Evolutionary conservation across 2,113 vertebrate genomes (phyloP).

Genomic region (Caranx melampygus): DNA sequence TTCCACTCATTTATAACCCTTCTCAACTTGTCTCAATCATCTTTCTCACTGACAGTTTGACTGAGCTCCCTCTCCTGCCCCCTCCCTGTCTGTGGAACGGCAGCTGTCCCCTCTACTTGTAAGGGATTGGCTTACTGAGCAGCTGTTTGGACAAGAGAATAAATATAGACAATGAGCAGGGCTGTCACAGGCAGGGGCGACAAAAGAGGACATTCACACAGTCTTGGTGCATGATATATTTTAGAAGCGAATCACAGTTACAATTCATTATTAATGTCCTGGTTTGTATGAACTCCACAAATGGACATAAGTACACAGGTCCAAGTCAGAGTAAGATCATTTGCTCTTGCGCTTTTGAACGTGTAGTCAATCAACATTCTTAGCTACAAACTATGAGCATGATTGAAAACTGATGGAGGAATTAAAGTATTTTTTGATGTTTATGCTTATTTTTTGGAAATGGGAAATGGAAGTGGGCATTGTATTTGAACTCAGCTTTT

Average conservation of each 20-base stretch:
- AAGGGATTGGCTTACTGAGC: conserved; percentile 58
- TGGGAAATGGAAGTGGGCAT: too few relatives aligned
- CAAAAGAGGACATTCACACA: conserved; percentile 16
- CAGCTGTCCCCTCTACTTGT: conserved; percentile 45
- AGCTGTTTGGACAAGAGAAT: conserved; percentile 74
- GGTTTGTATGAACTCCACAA: too few relatives aligned
- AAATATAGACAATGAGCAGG: conserved; percentile 82
- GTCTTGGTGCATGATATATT: neutral
- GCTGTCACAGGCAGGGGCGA: conserved; percentile 7
- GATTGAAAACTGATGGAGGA: too few relatives aligned
- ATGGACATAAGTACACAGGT: too few relatives aligned
- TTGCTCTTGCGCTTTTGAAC: too few relatives aligned
- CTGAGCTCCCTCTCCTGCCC: conserved; percentile 17
- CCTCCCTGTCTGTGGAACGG: conserved; percentile 38
- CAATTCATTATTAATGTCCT: too few relatives aligned
- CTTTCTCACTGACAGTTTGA: conserved; percentile 1
- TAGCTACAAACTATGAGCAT: too few relatives aligned
- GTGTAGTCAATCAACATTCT: too few relatives aligned
- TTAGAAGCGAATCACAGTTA: neutral
- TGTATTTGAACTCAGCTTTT: too few relatives aligned
- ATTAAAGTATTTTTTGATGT: too few relatives aligned
- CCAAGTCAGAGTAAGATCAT: too few relatives aligned
- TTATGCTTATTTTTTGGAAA: too few relatives aligned
- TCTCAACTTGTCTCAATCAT: conserved; percentile 8
- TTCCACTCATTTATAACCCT: neutral